phyloP scores from a whole-genome alignment of 2,797 vertebrate genomes.

The Silurus lanzhouensis region DNA sequence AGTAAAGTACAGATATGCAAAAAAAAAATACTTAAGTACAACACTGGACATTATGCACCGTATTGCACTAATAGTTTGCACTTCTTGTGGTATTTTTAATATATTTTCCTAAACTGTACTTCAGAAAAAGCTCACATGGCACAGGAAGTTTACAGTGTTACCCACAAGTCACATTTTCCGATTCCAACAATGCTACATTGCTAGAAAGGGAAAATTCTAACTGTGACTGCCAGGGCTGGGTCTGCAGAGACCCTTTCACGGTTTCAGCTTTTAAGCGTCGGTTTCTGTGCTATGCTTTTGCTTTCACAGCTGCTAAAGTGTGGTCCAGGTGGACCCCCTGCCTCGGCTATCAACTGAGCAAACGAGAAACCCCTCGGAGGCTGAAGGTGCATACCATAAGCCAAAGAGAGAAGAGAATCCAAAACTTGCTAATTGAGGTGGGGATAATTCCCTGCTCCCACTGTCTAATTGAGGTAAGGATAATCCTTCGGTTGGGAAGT shows the following conservation, averaged over 20 bases:
- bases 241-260: constrained; percentile 1
- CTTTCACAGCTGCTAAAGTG: constrained; percentile 58
- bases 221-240: constrained; percentile 1
- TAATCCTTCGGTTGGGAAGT: constrained; percentile 43
- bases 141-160: background rate
- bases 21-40: no score
- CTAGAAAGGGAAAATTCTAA: background rate
- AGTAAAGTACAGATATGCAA: no score
- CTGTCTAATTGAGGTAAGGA: constrained; percentile 17
- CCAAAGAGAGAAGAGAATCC: constrained; percentile 31
- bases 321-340: constrained; percentile 47
- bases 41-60: background rate
- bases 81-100: background rate
- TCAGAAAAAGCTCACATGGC: background rate
- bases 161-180: background rate
- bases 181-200: background rate
- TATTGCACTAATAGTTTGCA: no score
- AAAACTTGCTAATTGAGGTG: constrained; percentile 31
- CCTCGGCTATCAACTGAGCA: constrained; percentile 42
- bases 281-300: constrained; percentile 40
- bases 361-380: constrained; percentile 49
- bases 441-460: constrained; percentile 26
- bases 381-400: constrained; percentile 53
- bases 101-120: background rate
- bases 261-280: constrained; percentile 4